Base-by-base conservation (phyloP, 2,797 vertebrate species). In the Australoheros facetus region DNA sequence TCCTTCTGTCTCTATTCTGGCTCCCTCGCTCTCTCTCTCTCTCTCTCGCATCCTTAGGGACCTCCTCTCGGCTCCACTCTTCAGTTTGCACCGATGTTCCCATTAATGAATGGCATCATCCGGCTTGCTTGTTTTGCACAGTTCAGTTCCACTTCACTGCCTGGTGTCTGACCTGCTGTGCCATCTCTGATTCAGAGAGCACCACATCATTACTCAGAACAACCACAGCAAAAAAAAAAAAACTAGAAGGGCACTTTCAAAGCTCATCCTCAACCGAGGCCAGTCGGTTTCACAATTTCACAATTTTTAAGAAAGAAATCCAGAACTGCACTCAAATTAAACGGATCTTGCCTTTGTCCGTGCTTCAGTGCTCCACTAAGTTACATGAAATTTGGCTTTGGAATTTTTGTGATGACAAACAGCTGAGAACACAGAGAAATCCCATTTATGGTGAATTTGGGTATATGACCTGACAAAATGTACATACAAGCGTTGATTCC, bases 51-150 rank as follows among this genome's bases (percentile, higher is more conserved):
- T 91, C 89, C 86, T 85, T 14, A 89, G 90, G 89, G 85, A 90
- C 77, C 85, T 86, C 79, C 89, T 82, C 85, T 80, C 78, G 73
- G 82, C 87, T 81, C 84, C 79, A 14, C 82, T 90, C 88, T 78
- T 78, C 73, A 82, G 82, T 79, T 87, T 79, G 78, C 86, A 70
- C 84, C 70, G 13, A 78, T 82, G 83, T 92, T 87, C 77, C 85
- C 79, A 30, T 83, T 91, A 91, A 93, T 87, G 87, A 91, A 86
- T 73, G 82, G 83, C 88, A 85, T 90, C 89, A 88, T 82, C 84
- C 69, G 37, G 83, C 85, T 75, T 85, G 82, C 85, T 87, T 85
- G 84, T 90, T 91, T 88, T 86, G 84, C 87, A 85, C 79, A 74
- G 70, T 86, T 90, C 69, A 74, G 78, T 82, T 86, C 86, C 80